Conservation (phyloP, 2,113 vertebrate genomes). For the Apaloderma vittatum region DNA sequence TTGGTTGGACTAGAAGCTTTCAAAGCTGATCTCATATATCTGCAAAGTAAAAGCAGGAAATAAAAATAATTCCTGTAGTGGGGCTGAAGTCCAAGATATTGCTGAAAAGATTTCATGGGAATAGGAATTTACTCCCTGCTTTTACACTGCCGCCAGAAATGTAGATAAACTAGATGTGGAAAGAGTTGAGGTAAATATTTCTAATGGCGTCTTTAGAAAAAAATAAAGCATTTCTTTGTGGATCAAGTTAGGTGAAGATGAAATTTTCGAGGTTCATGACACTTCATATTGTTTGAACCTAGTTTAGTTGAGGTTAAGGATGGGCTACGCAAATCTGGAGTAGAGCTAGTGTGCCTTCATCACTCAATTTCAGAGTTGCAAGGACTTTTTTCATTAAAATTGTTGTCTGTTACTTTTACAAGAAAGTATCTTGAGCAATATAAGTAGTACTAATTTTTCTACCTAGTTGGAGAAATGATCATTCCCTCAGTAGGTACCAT, state of each 20-base stretch:
- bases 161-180: neutral
- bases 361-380: neutral
- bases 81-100: neutral
- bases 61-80: neutral
- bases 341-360: neutral
- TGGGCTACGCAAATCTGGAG: neutral
- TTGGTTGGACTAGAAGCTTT: neutral
- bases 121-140: neutral
- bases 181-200: neutral
- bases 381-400: neutral
- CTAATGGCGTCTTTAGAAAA: neutral
- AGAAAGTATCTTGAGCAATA: neutral
- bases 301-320: neutral
- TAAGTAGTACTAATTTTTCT: neutral
- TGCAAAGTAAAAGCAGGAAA: neutral
- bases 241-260: neutral
- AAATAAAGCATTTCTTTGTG: neutral
- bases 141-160: neutral
- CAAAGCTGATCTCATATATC: neutral
- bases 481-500: neutral
- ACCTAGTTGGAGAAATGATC: fast-evolving
- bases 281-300: neutral
- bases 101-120: neutral
- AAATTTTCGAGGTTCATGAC: neutral
- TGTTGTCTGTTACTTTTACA: neutral